Base-by-base conservation (phyloP, 2,888 invertebrate species). In the Argyra leucocephala region DNA sequence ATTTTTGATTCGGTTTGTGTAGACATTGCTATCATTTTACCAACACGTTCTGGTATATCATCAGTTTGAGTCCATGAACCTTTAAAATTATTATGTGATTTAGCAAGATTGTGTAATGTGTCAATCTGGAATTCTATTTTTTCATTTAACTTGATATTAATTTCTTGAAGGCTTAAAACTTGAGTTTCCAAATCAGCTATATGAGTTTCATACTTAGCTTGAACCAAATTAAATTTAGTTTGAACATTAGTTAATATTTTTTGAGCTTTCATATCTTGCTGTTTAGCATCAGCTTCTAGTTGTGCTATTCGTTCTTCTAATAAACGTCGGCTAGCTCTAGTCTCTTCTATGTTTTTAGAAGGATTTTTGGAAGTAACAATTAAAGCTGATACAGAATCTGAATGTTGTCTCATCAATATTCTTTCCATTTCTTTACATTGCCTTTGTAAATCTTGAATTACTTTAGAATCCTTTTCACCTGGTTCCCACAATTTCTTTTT, bases 361-460 rank as follows among this genome's bases (percentile, higher is more conserved):
- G 84, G 81, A 63, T 82, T 82, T 73, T 85, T 85, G 5, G 85
- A 81, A 23, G 86, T 85, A 63, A 85, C 86, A 73, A 91, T 89
- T 63, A 90, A 78, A 5, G 90, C 90, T 0, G 90, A 90, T 0
- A 91, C 89, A 0, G 90, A 90, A 79, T 91, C 90, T 0, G 91
- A 90, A 81, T 91, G 89, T 76, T 90, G 90, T 66, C 90, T 82
- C 74, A 85, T 87, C 24, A 91, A 81, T 71, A 90, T 90, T 73
- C 89, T 82, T 72, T 91, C 91, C 90, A 91, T 90, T 80, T 91
- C 91, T 70, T 88, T 88, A 15, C 90, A 88, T 76, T 91, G 91
- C 59, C 90, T 81, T 72, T 89, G 89, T 57, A 91, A 77, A 79
- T 91, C 91, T 74, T 88, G 84, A 68, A 90, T 88, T 62, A 84